A percentile compares a stretch with the other conserved stretches of the same genome.
These are phyloP conservation scores for Tethea ocularis DNA, from an alignment of 2,888 invertebrate species.

Conservation along the genomic window DNA sequence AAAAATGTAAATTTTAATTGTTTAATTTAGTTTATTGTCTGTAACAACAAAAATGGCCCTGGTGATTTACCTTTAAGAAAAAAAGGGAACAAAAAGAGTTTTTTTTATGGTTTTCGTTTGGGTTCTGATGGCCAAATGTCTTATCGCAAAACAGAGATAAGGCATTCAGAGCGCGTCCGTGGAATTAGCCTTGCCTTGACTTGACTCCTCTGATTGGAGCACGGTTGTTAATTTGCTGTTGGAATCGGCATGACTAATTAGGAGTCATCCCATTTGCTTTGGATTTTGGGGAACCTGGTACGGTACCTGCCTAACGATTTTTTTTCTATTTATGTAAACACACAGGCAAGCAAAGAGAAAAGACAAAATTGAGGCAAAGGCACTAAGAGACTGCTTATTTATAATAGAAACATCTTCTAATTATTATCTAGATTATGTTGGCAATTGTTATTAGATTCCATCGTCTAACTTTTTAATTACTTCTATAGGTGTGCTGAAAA, in stretches of 20 bases:
- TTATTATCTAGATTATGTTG: too few species aligned
- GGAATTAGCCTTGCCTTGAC: not conserved
- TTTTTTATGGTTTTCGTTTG: not conserved
- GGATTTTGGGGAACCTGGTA: not conserved
- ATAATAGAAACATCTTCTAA: too few species aligned
- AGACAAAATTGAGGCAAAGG: too few species aligned
- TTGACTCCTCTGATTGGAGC: constrained; percentile 10
- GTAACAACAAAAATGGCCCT: constrained; percentile 2
- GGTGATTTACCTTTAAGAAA: constrained; percentile 7
- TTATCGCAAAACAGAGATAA: constrained; percentile 5
- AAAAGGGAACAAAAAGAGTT: not conserved
- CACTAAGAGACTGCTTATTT: too few species aligned
- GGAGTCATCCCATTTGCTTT: constrained; percentile 10
- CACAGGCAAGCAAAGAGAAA: too few species aligned
- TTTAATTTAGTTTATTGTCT: constrained; percentile 6
- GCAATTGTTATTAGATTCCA: too few species aligned
- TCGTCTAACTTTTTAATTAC: too few species aligned
- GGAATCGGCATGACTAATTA: constrained; percentile 27
- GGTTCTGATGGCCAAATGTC: not conserved
- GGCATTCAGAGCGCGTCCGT: constrained; percentile 2
- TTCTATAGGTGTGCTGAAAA: too few species aligned
- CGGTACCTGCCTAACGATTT: not conserved
- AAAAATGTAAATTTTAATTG: constrained; percentile 8
- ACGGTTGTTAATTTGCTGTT: constrained; percentile 21
- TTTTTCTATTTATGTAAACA: too few species aligned